These are phyloP conservation scores for Molorchus minor DNA, from an alignment of 2,888 invertebrate genomes.

Conservation along the genomic window DNA sequence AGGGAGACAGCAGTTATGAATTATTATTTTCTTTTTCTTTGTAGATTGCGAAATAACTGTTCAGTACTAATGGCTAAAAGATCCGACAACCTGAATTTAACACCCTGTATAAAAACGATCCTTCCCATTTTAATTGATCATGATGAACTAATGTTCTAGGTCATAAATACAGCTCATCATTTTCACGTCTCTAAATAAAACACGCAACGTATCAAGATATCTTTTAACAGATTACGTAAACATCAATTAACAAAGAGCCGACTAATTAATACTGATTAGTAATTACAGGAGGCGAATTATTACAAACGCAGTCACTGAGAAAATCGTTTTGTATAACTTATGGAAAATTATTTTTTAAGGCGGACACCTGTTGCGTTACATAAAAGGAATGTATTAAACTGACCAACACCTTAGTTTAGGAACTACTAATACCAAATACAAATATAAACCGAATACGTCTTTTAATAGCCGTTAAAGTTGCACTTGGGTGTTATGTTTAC, in stretches of 20 bases:
- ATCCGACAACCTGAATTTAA: too few species aligned
- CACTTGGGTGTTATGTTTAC: constrained; percentile 41
- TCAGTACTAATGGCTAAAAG: too few species aligned
- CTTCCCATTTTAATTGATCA: too few species aligned
- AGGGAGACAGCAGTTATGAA: too few species aligned
- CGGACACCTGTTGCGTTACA: constrained; percentile 32
- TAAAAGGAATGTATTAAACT: constrained; percentile 32
- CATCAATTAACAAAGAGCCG: constrained; percentile 25
- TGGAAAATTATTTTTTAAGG: constrained; percentile 15
- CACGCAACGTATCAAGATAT: constrained; percentile 23
- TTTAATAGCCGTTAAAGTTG: constrained; percentile 42
- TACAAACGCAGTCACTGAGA: constrained; percentile 4
- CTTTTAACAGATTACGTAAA: constrained; percentile 23
- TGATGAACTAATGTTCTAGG: constrained; percentile 19
- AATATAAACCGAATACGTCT: constrained; percentile 30
- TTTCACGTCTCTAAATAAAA: background rate
- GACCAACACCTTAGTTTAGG: constrained; percentile 26
- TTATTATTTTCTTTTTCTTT: too few species aligned
- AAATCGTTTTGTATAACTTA: constrained; percentile 10
- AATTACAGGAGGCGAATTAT: constrained; percentile 17
- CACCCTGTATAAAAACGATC: too few species aligned
- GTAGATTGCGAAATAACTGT: too few species aligned
- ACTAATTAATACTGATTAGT: constrained; percentile 19
- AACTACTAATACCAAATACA: constrained; percentile 34
- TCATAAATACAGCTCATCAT: constrained; percentile 11